Conservation (phyloP, 2,797 vertebrate species). For the Halcyon chelicuti region DNA sequence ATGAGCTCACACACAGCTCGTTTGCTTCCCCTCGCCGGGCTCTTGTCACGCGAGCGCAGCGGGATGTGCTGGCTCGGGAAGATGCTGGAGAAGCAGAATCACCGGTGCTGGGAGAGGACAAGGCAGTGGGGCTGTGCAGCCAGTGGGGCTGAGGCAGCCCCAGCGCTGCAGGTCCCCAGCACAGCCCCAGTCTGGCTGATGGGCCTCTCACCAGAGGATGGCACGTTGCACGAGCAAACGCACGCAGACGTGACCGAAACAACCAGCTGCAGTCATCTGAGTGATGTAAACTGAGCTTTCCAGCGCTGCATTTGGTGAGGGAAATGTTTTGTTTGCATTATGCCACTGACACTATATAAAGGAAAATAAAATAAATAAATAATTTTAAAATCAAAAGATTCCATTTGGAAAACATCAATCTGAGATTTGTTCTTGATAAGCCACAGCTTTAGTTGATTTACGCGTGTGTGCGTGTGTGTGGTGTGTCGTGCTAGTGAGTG, state of each 20-base stretch:
- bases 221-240: not conserved
- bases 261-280: not conserved
- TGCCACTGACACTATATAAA: not conserved
- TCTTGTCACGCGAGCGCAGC: not conserved
- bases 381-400: not conserved
- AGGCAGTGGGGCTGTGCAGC: not conserved
- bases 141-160: no score
- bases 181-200: not conserved
- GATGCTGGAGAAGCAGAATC: not conserved
- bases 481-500: accelerated
- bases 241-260: accelerated
- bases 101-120: not conserved
- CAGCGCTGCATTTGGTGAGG: not conserved
- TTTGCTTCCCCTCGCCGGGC: not conserved
- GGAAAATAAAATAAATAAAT: not conserved
- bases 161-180: not conserved
- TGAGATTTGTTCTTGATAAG: not conserved
- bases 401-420: not conserved
- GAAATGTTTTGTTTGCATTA: not conserved
- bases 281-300: not conserved
- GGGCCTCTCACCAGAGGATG: not conserved
- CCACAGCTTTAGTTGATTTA: not conserved
- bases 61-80: not conserved
- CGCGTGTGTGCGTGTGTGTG: accelerated
- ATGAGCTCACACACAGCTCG: not conserved